These are phyloP conservation scores for Gambelia wislizenii DNA, from an alignment of 2,797 vertebrate genomes.

Conservation along the genomic window DNA sequence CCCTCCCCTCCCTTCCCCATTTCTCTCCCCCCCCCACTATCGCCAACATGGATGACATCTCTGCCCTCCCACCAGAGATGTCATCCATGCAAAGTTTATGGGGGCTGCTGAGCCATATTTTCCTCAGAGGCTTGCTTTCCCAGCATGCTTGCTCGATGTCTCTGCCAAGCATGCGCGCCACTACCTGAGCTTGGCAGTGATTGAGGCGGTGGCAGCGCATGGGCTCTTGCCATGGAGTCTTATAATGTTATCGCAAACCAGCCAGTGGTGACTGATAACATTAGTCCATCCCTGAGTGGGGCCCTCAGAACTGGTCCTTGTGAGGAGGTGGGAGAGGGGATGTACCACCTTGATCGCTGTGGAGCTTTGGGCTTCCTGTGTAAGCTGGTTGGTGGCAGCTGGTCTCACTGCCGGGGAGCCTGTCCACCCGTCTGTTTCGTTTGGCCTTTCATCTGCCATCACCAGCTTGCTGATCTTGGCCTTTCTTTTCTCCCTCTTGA, in stretches of 20 bases:
- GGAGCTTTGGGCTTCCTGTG: too few species aligned
- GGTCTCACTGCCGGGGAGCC: too few species aligned
- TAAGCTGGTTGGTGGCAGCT: background rate
- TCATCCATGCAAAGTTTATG: too few species aligned
- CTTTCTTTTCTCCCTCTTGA: slow-evolving; percentile 39
- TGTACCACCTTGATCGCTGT: too few species aligned
- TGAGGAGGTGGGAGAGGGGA: background rate
- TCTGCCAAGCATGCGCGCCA: slow-evolving; percentile 42
- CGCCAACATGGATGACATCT: too few species aligned
- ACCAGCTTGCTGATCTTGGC: slow-evolving; percentile 40
- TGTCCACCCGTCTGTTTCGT: too few species aligned
- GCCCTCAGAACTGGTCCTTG: background rate
- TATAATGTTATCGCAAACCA: slow-evolving; percentile 89
- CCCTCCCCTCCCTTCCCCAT: too few species aligned
- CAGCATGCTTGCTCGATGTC: slow-evolving; percentile 6
- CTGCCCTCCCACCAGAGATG: too few species aligned
- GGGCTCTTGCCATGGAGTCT: slow-evolving; percentile 82
- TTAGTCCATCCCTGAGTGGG: slow-evolving; percentile 74
- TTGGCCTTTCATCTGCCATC: background rate
- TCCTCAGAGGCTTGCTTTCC: slow-evolving; percentile 50
- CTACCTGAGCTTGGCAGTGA: slow-evolving; percentile 50
- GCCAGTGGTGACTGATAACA: slow-evolving; percentile 86
- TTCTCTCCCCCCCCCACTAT: too few species aligned
- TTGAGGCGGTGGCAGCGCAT: slow-evolving; percentile 62
- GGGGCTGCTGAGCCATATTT: too few species aligned